Evolutionary conservation across 2,888 invertebrate genomes (phyloP).

Genomic region (Agrotis clavis): DNA sequence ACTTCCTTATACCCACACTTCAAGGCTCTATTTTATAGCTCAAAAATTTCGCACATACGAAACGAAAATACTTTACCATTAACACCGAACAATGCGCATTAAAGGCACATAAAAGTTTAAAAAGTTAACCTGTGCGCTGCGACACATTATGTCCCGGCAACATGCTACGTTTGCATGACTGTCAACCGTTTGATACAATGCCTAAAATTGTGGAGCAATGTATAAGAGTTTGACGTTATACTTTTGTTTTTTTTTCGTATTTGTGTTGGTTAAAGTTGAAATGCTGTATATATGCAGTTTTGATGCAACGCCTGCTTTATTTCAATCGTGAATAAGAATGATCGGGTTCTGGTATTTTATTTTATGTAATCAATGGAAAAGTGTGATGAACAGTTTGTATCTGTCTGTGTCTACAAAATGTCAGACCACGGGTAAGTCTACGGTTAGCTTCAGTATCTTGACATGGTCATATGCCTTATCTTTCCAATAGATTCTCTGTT

Average conservation of each 20-base stretch:
- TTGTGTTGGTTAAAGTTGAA: conserved; percentile 16
- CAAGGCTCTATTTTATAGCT: conserved; percentile 40
- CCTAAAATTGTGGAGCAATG: conserved; percentile 68
- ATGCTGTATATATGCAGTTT: conserved; percentile 4
- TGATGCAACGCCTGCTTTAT: conserved; percentile 8
- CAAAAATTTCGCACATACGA: conserved; percentile 44
- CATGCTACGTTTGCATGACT: conserved; percentile 84
- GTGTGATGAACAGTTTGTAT: no score
- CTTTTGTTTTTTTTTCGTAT: conserved; percentile 10
- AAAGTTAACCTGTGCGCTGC: conserved; percentile 57
- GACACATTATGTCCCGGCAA: conserved; percentile 72
- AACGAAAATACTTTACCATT: conserved; percentile 32
- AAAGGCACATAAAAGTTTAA: conserved; percentile 67
- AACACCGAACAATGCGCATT: conserved; percentile 54
- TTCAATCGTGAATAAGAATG: neutral
- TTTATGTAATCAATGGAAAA: neutral
- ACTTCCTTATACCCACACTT: conserved; percentile 13
- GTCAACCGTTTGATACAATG: conserved; percentile 78
- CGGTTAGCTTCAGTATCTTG: no score
- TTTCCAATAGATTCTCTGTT: no score
- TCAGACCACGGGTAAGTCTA: no score
- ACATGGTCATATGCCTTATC: no score
- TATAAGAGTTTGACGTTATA: conserved; percentile 30
- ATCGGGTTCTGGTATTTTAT: neutral
- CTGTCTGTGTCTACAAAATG: no score